Evolutionary conservation across 1,140 invertebrate species (phyloP).

Genomic region (Thaumatotibia leucotreta): DNA sequence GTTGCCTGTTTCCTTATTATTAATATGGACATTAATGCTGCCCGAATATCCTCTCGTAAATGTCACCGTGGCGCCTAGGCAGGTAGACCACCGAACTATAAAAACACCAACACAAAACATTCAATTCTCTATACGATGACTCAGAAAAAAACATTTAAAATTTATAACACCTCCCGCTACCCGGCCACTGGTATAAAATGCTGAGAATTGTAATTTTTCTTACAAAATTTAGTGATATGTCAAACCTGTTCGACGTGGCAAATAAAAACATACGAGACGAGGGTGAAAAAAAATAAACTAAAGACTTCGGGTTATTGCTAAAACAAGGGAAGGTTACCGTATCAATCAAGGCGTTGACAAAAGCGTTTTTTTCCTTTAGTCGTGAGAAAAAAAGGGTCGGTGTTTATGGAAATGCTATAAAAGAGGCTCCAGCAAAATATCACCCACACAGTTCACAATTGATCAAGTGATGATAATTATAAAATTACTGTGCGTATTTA

Average conservation of each 20-base stretch:
- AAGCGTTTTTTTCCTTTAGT: constrained; percentile 61
- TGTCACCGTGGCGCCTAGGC: constrained; percentile 71
- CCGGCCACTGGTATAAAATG: constrained; percentile 65
- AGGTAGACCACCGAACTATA: constrained; percentile 60
- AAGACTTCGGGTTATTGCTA: constrained; percentile 71
- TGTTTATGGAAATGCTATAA: constrained; percentile 75
- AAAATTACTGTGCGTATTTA: too few relatives aligned
- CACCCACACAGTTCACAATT: constrained; percentile 24
- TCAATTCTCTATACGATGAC: constrained; percentile 46
- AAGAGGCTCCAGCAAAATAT: constrained; percentile 36
- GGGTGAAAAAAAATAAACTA: constrained; percentile 52
- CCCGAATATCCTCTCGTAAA: constrained; percentile 72
- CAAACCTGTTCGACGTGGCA: constrained; percentile 70
- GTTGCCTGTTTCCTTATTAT: constrained; percentile 57
- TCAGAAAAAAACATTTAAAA: constrained; percentile 58
- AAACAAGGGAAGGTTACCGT: constrained; percentile 74
- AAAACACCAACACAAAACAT: constrained; percentile 56
- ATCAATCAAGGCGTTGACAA: constrained; percentile 76
- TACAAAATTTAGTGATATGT: constrained; percentile 75
- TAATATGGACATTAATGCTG: constrained; percentile 71
- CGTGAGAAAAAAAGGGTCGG: constrained; percentile 68
- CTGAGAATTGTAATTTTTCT: constrained; percentile 70
- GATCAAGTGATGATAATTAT: background rate
- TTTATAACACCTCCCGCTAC: constrained; percentile 67
- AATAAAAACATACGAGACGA: constrained; percentile 70